Base-by-base conservation (phyloP, 2,797 vertebrate species). In the Acanthurus lineatus region DNA sequence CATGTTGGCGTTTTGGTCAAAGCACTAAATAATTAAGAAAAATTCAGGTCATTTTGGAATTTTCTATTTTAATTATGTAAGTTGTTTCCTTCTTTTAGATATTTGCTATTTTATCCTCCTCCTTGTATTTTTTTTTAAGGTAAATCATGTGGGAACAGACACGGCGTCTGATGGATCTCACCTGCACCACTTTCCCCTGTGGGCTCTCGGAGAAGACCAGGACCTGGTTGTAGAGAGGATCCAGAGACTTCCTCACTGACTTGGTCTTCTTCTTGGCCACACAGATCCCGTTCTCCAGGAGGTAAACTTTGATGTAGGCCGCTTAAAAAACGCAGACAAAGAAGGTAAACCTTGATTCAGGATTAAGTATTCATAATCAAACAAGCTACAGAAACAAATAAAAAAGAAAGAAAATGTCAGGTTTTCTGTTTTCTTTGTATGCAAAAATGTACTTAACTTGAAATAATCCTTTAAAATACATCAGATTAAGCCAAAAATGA, bases 201-300 rank as follows among this genome's bases (percentile, higher is more conserved):
- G 98, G 97, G 66, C 96, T 97, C 83, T 98, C 97, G 1, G 97
- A 95, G 93, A 99, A 99, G 86, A 98, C 95, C 73, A 99, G 96
- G 91, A 98, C 97, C 95, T 99, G 98, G 94, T 99, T 98, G 93
- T 99, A 99, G 82, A 99, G 95, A 0, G 98, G 98, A 86, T 99
- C 98, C 92, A 98, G 91, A 0, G 97, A 98, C 92, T 99, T 99
- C 77, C 98, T 96, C 80, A 97, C 97, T 0, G 97, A 96, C 95
- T 99, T 99, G 79, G 98, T 99, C 93, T 99, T 99, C 95, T 99
- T 99, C 91, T 99, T 99, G 38, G 98, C 96, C 81, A 99, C 95
- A 80, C 98, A 99, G 75, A 95, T 62, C 0, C 98, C 97, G 0
- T 99, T 99, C 93, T 99, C 98, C 74, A 99, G 94, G 74, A 99